These are phyloP conservation scores for Speoplatyrhinus poulsoni DNA, from an alignment of 2,113 vertebrate genomes.

Conservation along the genomic window DNA sequence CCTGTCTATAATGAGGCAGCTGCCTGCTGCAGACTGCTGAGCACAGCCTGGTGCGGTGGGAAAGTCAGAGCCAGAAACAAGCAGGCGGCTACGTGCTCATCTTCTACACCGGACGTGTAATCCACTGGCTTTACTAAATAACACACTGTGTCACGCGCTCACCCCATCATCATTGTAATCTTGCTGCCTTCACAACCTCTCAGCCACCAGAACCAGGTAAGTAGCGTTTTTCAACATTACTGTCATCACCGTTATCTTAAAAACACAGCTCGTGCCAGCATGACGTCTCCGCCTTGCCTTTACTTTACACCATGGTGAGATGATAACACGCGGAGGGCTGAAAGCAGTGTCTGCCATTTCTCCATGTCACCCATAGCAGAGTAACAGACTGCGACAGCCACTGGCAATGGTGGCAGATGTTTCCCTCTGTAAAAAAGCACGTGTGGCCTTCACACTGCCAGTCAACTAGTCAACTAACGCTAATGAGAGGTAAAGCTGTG, in stretches of 20 bases:
- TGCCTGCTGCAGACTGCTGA: conserved; percentile 58
- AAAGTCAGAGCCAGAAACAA: conserved; percentile 36
- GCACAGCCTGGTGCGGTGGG: conserved; percentile 33
- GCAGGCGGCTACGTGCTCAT: conserved; percentile 48
- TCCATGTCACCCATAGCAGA: no score
- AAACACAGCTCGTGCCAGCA: conserved; percentile 12
- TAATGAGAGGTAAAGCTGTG: not conserved
- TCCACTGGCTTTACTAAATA: conserved; percentile 50
- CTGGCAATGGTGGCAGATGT: no score
- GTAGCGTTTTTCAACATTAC: conserved; percentile 36
- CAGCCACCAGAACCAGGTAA: conserved; percentile 40
- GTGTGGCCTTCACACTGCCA: not conserved
- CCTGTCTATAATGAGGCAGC: conserved; percentile 42
- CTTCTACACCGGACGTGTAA: conserved; percentile 51
- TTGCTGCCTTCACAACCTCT: conserved; percentile 37
- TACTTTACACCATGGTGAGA: conserved; percentile 3
- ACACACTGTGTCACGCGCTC: conserved; percentile 32
- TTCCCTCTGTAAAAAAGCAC: no score
- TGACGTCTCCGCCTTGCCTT: conserved; percentile 12
- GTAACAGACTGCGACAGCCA: no score
- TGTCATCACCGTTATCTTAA: conserved; percentile 47
- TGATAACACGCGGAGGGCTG: not conserved
- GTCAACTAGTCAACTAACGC: not conserved
- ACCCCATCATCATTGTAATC: conserved; percentile 50
- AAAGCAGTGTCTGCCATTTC: not conserved